A percentile compares a stretch with the other conserved stretches of the same genome.
Conservation (phyloP, 2,113 vertebrate species). For the Tragulus kanchil region DNA sequence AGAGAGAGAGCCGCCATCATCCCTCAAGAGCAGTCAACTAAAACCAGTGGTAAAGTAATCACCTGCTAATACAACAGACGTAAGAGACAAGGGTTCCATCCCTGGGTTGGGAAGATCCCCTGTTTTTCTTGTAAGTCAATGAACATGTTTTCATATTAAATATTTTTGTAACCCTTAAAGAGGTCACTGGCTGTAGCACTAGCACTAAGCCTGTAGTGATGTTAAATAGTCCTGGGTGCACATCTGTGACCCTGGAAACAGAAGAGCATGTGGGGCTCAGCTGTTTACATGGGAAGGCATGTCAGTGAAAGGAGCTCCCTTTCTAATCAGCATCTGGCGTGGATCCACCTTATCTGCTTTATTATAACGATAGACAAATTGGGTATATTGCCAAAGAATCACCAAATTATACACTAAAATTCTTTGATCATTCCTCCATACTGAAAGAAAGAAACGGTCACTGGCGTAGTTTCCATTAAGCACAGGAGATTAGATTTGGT, state of each 20-base stretch:
- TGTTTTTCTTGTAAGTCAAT: not conserved
- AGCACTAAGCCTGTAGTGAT: not conserved
- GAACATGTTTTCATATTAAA: not conserved
- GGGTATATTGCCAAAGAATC: not conserved
- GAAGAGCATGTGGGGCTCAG: too few relatives aligned
- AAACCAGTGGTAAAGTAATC: too few relatives aligned
- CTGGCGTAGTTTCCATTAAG: not conserved
- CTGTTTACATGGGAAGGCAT: not conserved
- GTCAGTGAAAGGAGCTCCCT: not conserved
- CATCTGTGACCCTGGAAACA: not conserved
- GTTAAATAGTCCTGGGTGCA: not conserved
- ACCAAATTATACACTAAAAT: not conserved
- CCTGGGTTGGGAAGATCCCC: not conserved
- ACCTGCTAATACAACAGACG: not conserved
- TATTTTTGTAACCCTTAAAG: not conserved
- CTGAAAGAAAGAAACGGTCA: conserved; percentile 7
- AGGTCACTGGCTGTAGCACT: not conserved
- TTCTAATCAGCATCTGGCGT: not conserved
- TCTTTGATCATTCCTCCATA: not conserved
- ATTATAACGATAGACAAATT: not conserved
- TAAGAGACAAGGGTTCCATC: not conserved
- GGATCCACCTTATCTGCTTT: not conserved
- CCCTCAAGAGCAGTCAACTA: not conserved
- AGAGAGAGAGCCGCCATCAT: not conserved
- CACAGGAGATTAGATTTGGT: not conserved